phyloP scores from a whole-genome alignment of 1,140 invertebrate species.

The Drosophila hydei region DNA sequence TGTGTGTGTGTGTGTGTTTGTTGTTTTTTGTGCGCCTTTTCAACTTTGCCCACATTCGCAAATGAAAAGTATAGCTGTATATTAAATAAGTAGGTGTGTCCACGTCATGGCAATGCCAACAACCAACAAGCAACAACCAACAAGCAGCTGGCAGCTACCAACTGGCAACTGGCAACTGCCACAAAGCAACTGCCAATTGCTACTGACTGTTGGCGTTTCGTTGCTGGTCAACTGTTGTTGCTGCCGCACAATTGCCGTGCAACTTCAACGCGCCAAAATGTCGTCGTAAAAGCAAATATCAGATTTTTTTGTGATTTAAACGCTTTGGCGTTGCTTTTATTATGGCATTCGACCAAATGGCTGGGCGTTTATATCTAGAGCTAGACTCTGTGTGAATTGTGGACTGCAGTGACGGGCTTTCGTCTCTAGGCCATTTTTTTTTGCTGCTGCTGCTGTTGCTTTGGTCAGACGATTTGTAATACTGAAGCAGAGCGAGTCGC shows the following conservation, averaged over 20 bases:
- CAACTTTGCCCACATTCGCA: conserved; percentile 48
- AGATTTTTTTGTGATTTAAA: conserved; percentile 72
- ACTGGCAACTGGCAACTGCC: conserved; percentile 9
- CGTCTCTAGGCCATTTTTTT: conserved; percentile 34
- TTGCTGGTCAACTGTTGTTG: conserved; percentile 16
- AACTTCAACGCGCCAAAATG: conserved; percentile 55
- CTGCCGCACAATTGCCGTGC: conserved; percentile 32
- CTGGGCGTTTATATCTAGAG: background rate
- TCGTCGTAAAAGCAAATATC: conserved; percentile 66
- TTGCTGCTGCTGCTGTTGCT: background rate
- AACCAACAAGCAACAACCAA: conserved; percentile 26
- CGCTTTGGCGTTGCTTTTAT: conserved; percentile 37
- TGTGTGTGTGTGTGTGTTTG: conserved; percentile 60
- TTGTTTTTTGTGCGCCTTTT: conserved; percentile 62
- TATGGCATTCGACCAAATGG: background rate
- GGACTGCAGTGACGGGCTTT: conserved; percentile 68
- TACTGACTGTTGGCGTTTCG: conserved; percentile 13
- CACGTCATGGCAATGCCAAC: conserved; percentile 48
- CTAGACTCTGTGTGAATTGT: conserved; percentile 49
- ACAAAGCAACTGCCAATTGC: conserved; percentile 37
- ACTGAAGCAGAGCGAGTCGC: conserved; percentile 10
- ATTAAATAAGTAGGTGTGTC: conserved; percentile 78
- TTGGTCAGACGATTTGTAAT: conserved; percentile 46
- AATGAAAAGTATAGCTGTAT: conserved; percentile 77
- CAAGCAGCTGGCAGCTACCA: conserved; percentile 12